Conservation (phyloP, 2,888 invertebrate species). For the Tetragonula carbonaria region DNA sequence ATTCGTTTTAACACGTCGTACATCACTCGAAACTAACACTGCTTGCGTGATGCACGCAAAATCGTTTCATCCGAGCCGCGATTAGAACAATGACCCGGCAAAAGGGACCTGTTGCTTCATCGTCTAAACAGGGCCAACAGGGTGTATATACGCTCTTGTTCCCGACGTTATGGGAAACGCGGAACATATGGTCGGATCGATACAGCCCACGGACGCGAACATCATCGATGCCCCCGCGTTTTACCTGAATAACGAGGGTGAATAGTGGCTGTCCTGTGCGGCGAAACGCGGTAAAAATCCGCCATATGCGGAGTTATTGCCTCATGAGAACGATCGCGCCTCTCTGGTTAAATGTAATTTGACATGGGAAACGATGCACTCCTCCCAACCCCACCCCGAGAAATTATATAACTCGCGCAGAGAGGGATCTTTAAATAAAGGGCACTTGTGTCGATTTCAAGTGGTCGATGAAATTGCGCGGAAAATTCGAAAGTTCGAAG, state of each 20-base stretch:
- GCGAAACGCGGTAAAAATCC: conserved; percentile 62
- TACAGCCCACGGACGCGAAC: conserved; percentile 66
- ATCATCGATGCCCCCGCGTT: conserved; percentile 60
- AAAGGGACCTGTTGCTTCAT: conserved; percentile 72
- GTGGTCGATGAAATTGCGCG: not conserved
- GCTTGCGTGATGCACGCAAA: conserved; percentile 47
- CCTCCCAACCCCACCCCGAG: not conserved
- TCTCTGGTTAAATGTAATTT: conserved; percentile 74
- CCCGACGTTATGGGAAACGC: conserved; percentile 74
- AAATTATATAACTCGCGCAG: conserved; percentile 21
- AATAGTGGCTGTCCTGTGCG: conserved; percentile 52
- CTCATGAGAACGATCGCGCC: conserved; percentile 77
- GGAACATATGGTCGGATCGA: conserved; percentile 77
- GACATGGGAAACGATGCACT: conserved; percentile 79
- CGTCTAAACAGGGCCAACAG: conserved; percentile 26
- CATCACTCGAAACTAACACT: conserved; percentile 22
- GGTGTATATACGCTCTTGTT: not conserved
- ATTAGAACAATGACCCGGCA: conserved; percentile 58
- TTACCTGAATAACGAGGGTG: conserved; percentile 68
- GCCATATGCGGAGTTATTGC: conserved; percentile 66
- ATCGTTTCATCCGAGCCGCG: conserved; percentile 53
- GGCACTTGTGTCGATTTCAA: not conserved
- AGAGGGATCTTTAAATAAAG: conserved; percentile 1
- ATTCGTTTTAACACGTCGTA: conserved; percentile 16
- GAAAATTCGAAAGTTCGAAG: conserved; percentile 3